A percentile compares a stretch with the other conserved stretches of the same genome.
Evolutionary conservation across 2,113 vertebrate genomes (phyloP).

Genomic region (Marmota flaviventris): DNA sequence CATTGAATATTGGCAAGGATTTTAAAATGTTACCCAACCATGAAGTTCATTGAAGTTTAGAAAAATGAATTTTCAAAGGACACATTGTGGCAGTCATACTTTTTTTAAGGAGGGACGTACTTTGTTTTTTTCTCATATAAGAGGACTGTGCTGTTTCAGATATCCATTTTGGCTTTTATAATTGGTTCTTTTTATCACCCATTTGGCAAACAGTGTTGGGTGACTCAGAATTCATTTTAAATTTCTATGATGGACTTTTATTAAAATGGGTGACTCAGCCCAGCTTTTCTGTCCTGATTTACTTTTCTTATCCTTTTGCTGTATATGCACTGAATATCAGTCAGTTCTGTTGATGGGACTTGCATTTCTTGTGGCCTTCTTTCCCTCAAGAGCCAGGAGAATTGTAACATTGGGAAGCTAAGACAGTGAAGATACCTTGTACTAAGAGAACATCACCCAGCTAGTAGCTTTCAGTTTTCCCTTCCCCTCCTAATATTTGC

Average conservation of each 20-base stretch:
- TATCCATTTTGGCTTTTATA: neutral
- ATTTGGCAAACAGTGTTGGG: neutral
- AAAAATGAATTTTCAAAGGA: neutral
- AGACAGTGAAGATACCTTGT: neutral
- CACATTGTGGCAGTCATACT: neutral
- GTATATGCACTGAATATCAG: neutral
- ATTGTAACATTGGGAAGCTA: neutral
- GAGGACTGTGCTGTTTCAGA: neutral
- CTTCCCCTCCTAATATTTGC: neutral
- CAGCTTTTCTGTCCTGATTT: neutral
- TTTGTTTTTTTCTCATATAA: neutral
- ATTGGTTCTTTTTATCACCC: neutral
- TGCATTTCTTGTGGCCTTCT: neutral
- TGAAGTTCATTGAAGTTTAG: neutral
- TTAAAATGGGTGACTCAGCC: conserved; percentile 19
- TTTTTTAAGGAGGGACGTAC: neutral
- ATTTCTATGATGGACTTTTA: conserved; percentile 10
- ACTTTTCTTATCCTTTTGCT: neutral
- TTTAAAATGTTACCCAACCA: neutral
- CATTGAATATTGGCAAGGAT: neutral
- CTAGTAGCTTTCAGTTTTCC: neutral
- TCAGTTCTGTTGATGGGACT: neutral
- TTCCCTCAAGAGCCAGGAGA: neutral
- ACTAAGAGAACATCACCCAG: neutral
- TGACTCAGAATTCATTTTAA: conserved; percentile 46